Evolutionary conservation across 53 echinoderm and acorn worm species (phyloP).

Genomic region (Astropecten irregularis): DNA sequence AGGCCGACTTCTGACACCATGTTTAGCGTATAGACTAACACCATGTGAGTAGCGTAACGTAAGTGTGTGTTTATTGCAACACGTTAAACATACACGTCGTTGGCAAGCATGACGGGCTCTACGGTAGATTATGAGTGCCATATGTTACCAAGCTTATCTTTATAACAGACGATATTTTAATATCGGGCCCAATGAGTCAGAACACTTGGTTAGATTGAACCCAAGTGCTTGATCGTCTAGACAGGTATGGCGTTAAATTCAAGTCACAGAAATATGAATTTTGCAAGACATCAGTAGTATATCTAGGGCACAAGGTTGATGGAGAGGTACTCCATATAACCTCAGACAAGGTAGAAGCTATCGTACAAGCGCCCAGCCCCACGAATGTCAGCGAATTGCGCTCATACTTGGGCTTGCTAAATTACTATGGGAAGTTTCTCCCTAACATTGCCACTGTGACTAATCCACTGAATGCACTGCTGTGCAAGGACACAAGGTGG

Average conservation of each 20-base stretch:
- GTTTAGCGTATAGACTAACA: no score
- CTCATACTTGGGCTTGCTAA: constrained; percentile 60
- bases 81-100: no score
- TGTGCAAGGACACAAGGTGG: constrained; percentile 43
- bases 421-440: constrained; percentile 69
- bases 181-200: constrained; percentile 33
- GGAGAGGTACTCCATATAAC: constrained; percentile 42
- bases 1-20: no score
- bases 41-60: no score
- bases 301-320: constrained; percentile 61
- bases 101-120: no score
- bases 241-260: constrained; percentile 42
- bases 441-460: constrained; percentile 49
- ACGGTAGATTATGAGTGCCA: no score
- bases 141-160: no score
- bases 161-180: constrained; percentile 60
- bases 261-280: constrained; percentile 69
- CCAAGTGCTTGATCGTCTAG: constrained; percentile 24
- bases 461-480: constrained; percentile 61
- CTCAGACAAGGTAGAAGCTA: constrained; percentile 62
- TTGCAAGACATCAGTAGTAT: constrained; percentile 39
- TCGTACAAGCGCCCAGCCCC: constrained; percentile 60
- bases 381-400: constrained; percentile 62
- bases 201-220: constrained; percentile 36
- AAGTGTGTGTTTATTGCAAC: no score